Conservation (phyloP, 2,888 invertebrate species). For the Andricus quercusramuli region DNA sequence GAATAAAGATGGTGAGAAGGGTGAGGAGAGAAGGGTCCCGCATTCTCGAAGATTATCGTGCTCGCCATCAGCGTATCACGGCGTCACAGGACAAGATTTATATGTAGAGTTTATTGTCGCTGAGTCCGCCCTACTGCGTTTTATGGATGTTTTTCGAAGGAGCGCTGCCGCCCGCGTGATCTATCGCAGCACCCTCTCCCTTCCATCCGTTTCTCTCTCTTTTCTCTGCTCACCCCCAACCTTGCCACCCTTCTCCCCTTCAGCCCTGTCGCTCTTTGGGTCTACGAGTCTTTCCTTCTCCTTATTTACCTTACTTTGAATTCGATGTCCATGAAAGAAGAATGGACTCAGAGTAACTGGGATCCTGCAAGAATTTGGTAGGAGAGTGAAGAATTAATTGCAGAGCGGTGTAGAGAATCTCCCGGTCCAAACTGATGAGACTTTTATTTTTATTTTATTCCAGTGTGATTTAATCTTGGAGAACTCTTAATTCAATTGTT, state of each 20-base stretch:
- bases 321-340: conserved; percentile 23
- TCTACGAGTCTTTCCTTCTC: conserved; percentile 51
- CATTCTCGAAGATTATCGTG: conserved; percentile 79
- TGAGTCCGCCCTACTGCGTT: conserved; percentile 79
- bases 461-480: neutral
- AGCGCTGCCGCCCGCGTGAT: conserved; percentile 77
- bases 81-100: conserved; percentile 79
- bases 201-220: conserved; percentile 42
- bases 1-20: conserved; percentile 41
- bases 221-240: conserved; percentile 44
- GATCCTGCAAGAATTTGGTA: neutral
- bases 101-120: conserved; percentile 79
- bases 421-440: neutral
- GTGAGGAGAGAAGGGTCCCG: conserved; percentile 70
- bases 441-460: neutral
- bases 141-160: conserved; percentile 79
- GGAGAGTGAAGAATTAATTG: conserved; percentile 1
- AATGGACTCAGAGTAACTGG: conserved; percentile 1
- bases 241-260: conserved; percentile 48
- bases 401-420: neutral
- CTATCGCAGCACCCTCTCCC: conserved; percentile 69
- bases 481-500: no score
- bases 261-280: conserved; percentile 53
- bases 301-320: conserved; percentile 1
- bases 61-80: conserved; percentile 79